Evolutionary conservation across 2,113 vertebrate species (phyloP), one percentile per base, ranked within the genome.

Genomic region (Phasianus colchicus): DNA sequence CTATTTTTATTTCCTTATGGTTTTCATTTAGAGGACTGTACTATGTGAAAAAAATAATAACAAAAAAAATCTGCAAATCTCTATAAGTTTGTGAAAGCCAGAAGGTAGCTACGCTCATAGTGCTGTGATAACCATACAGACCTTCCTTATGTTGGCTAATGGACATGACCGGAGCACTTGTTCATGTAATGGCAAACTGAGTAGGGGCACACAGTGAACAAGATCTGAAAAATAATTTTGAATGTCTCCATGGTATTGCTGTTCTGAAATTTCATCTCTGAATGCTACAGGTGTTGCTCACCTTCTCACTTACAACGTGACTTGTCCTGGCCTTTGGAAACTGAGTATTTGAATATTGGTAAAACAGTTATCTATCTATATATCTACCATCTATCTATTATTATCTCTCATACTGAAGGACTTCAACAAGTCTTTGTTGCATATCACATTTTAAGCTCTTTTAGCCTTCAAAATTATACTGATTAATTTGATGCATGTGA

Each of bases 381-480:
- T 43, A 43, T 15, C 42, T 43, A 43, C 15, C 38, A 13, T 4
- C 24, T 52, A 27, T 24, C 21, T 48, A 13, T 48, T 47, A 47
- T 24, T 25, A 50, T 54, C 9, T 54, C 4, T 40, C 47, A 61
- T 54, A n/a, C 36, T 29, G 42, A 20, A 60, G 77, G 18, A 80
- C 43, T 86, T 71, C 65, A 90, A 88, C 34, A 83, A 88, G 45
- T 18, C 71, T 75, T 48, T 58, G 8, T 42, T 54, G 6, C 47
- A 47, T 40, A 60, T 47, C 73, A 70, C 34, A 47, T 71, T 84
- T 73, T 76, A 85, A 92, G 67, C 48, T 86, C 74, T 92, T 94
- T 86, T 64, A 91, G 47, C 66, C 70, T 90, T 96, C 72, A 58
- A 75, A 94, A 91, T 88, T 45, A 74, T 52, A 78, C 57, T 67